Evolutionary conservation across 2,113 vertebrate species (phyloP), one percentile per base, ranked within the genome.

Genomic region (Halichoeres trimaculatus): DNA sequence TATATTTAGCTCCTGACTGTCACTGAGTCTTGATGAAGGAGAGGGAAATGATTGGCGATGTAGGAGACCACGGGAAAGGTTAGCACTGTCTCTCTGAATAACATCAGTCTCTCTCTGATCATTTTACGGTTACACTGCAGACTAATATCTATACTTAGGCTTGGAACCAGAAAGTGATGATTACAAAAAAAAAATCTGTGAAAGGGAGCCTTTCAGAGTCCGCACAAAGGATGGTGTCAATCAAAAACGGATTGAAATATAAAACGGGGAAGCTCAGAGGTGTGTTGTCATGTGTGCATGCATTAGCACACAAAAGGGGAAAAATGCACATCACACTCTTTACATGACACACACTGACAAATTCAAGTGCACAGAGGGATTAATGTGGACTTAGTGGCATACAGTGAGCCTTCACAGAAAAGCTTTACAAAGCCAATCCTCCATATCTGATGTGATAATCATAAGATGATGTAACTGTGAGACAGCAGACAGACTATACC

Each of bases 1-100:
- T 84, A 88, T 85, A 84, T 89, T 89, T 89, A 89, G 81, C 78
- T 53, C 59, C 77, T 78, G 60, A 58, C 76, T 85, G 82, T 88
- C 85, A 88, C 26, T 5, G 78, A 78, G 65, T 60, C 48, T 65
- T 71, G 84, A 89, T 85, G 78, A 89, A 89, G 62, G 60, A 60
- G 69, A 82, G 38, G 61, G 54, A 86, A 80, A 89, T 85, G 80
- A 84, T 68, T 41, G 45, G 43, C 74, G 77, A 88, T 74, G 82
- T n/a, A 56, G 60, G 56, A 78, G 65, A 81, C 74, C 38, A 81
- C 63, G 68, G 17, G 65, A 90, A 88, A 89, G 84, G 79, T 85
- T 85, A 86, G 20, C 26, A 19, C 38, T 75, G 76, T 87, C 84
- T 83, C 70, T 68, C 26, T 83, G 70, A 81, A 85, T 85, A 74